Evolutionary conservation across 2,113 vertebrate species (phyloP).

Genomic region (Myiozetetes cayanensis): DNA sequence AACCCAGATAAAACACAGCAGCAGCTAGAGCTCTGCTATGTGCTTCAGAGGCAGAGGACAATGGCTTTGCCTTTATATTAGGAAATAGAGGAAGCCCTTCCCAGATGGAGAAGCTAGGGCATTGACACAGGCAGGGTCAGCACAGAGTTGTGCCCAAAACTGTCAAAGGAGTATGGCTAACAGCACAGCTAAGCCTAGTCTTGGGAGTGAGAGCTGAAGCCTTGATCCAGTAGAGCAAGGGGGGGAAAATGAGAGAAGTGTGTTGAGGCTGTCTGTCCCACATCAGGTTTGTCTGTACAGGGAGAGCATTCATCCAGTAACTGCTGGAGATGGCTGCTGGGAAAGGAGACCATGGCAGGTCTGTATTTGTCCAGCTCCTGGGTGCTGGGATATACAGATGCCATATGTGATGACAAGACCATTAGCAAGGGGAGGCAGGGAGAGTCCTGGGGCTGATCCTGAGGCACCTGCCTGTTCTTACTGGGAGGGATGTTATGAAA

Average conservation of each 20-base stretch:
- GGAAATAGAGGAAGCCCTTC: not conserved
- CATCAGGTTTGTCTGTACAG: not conserved
- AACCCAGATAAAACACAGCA: not conserved
- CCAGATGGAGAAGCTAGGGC: not conserved
- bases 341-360: not conserved
- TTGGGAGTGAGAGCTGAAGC: not conserved
- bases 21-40: not conserved
- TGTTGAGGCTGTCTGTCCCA: not conserved
- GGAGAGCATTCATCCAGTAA: not conserved
- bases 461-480: not conserved
- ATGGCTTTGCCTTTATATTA: not conserved
- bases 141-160: not conserved
- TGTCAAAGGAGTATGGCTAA: not conserved
- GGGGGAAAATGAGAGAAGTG: not conserved
- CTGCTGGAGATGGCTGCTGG: not conserved
- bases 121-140: not conserved
- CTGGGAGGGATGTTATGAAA: not conserved
- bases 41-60: not conserved
- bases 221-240: not conserved
- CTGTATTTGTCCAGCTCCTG: not conserved
- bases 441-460: not conserved
- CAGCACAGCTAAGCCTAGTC: not conserved
- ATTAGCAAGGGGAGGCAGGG: fast-evolving
- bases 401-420: not conserved
- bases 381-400: not conserved